These are phyloP conservation scores for Harpegnathos saltator DNA, from an alignment of 1,140 invertebrate genomes.

Conservation along the genomic window DNA sequence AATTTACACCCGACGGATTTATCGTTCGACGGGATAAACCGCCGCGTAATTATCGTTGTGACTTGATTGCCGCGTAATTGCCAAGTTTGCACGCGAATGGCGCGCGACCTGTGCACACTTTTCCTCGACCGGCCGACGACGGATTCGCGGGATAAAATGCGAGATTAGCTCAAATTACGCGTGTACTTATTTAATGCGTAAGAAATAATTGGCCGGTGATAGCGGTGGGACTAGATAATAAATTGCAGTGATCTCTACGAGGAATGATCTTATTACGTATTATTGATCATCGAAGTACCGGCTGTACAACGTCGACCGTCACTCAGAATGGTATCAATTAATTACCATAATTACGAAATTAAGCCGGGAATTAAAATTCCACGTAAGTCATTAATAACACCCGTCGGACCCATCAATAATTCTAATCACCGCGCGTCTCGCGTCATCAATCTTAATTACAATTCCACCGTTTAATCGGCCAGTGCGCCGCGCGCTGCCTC, in stretches of 20 bases:
- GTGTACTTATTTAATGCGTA: no score
- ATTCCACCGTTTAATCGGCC: slow-evolving; percentile 50
- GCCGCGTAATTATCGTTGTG: not conserved
- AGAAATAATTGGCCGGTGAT: not conserved
- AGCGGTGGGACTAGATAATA: not conserved
- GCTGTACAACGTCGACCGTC: slow-evolving; percentile 28
- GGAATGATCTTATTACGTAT: slow-evolving; percentile 35
- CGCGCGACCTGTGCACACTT: no score
- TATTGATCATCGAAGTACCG: slow-evolving; percentile 50
- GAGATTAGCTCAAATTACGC: not conserved
- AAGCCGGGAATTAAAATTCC: slow-evolving; percentile 54
- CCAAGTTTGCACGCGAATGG: not conserved
- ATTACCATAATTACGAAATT: slow-evolving; percentile 59
- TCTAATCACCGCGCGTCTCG: slow-evolving; percentile 52
- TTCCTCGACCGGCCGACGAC: not conserved
- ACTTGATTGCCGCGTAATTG: not conserved
- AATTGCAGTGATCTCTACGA: slow-evolving; percentile 6
- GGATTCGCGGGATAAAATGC: not conserved
- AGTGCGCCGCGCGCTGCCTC: slow-evolving; percentile 16
- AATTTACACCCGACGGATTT: not conserved
- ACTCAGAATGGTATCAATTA: slow-evolving; percentile 53
- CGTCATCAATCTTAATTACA: slow-evolving; percentile 59
- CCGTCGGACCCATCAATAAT: slow-evolving; percentile 58
- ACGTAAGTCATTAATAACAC: slow-evolving; percentile 58
- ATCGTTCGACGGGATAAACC: not conserved